phyloP scores from a whole-genome alignment of 2,888 invertebrate genomes.

The Dinocampus coccinellae region DNA sequence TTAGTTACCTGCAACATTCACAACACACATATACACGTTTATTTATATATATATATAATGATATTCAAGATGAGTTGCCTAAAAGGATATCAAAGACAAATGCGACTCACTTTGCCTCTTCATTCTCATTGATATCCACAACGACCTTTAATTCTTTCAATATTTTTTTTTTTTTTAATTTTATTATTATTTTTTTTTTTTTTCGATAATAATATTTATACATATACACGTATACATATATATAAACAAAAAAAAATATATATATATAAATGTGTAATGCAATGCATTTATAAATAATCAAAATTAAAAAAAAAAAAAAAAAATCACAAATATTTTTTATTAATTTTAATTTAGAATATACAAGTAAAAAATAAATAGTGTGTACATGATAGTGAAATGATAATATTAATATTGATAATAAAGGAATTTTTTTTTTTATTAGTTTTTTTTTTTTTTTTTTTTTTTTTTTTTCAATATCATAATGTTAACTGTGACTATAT shows the following conservation, averaged over 20 bases:
- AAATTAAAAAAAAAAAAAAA: neutral
- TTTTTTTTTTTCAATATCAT: slow-evolving; percentile 14
- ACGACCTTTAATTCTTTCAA: slow-evolving; percentile 2
- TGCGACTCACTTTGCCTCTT: neutral
- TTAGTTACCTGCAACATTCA: slow-evolving; percentile 46
- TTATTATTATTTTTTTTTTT: too few species aligned
- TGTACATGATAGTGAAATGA: too few species aligned
- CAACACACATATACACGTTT: neutral
- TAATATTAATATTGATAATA: neutral
- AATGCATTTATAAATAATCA: too few species aligned
- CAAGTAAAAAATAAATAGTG: too few species aligned
- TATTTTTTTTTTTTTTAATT: too few species aligned
- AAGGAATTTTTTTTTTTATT: slow-evolving; percentile 15
- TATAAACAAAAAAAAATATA: neutral
- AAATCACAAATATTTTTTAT: too few species aligned
- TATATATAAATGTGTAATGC: too few species aligned
- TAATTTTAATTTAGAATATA: too few species aligned
- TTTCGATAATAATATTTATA: neutral
- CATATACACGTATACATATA: neutral
- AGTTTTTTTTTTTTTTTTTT: neutral
- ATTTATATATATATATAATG: neutral
- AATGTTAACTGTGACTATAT: slow-evolving; percentile 8
- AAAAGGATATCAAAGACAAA: neutral
- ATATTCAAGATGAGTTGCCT: slow-evolving; percentile 1
- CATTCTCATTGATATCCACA: slow-evolving; percentile 1